These are phyloP conservation scores for Noctuana brunneofusca DNA, from an alignment of 2,888 invertebrate species.

Conservation along the genomic window DNA sequence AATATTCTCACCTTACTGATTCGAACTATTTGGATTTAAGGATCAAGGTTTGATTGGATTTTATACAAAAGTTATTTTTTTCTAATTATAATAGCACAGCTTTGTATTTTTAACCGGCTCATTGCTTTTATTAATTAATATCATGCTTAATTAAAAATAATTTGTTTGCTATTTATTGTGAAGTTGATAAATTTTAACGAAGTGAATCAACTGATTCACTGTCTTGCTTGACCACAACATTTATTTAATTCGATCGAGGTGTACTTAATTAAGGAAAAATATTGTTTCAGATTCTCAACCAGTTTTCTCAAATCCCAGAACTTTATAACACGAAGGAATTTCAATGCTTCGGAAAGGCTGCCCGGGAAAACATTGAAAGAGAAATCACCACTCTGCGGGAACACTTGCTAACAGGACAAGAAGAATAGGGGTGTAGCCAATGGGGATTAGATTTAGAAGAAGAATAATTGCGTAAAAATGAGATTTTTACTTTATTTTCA, in stretches of 20 bases:
- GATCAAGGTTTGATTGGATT: slow-evolving; percentile 54
- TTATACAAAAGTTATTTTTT: neutral
- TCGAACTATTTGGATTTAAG: slow-evolving; percentile 63
- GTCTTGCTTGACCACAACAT: neutral
- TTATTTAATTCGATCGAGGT: too few relatives aligned
- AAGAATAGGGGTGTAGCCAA: slow-evolving; percentile 46
- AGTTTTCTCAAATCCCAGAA: slow-evolving; percentile 66
- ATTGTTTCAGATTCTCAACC: slow-evolving; percentile 64
- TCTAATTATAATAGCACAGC: neutral
- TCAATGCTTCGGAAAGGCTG: slow-evolving; percentile 61
- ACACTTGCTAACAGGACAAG: slow-evolving; percentile 55
- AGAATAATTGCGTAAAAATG: too few relatives aligned
- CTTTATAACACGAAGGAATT: slow-evolving; percentile 71
- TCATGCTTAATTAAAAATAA: neutral
- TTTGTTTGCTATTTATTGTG: neutral
- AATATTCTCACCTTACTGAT: slow-evolving; percentile 61
- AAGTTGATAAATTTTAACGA: neutral
- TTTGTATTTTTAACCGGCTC: too few relatives aligned
- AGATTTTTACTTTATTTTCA: neutral
- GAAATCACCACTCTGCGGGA: slow-evolving; percentile 66
- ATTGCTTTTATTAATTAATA: neutral
- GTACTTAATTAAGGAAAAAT: neutral
- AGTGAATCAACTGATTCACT: neutral
- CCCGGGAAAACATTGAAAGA: slow-evolving; percentile 68
- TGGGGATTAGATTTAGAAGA: slow-evolving; percentile 30